phyloP scores from a whole-genome alignment of 2,113 vertebrate species.

The Tupaia tana region DNA sequence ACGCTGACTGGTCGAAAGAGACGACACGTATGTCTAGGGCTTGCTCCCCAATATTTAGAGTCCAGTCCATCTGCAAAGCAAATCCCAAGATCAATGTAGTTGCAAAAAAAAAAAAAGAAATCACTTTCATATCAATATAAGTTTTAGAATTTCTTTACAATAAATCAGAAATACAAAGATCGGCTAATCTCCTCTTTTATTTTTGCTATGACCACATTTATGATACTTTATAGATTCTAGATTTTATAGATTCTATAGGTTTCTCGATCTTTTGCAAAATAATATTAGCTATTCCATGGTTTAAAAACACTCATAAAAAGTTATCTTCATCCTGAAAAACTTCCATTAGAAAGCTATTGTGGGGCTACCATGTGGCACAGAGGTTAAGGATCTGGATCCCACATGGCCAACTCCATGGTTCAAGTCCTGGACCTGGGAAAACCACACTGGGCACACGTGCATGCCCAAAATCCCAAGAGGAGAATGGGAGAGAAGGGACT shows the following conservation, averaged over 20 bases:
- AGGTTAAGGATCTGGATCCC: no score
- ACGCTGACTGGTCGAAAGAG: constrained; percentile 89
- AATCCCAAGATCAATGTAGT: constrained; percentile 38
- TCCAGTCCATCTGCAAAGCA: constrained; percentile 94
- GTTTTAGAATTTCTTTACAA: neutral
- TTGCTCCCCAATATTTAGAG: constrained; percentile 95
- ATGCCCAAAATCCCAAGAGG: no score
- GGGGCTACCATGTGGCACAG: neutral
- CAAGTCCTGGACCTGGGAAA: no score
- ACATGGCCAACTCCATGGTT: no score
- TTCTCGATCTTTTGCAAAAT: neutral
- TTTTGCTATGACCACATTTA: neutral
- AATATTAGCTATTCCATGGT: neutral
- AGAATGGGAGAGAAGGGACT: no score
- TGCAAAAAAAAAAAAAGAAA: neutral
- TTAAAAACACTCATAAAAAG: constrained; percentile 11
- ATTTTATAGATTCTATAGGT: constrained; percentile 9
- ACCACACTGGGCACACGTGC: no score
- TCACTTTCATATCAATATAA: constrained; percentile 16
- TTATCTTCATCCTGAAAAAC: neutral
- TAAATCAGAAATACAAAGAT: neutral
- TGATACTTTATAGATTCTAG: constrained; percentile 11
- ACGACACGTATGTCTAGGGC: constrained; percentile 92
- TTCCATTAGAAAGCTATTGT: neutral
- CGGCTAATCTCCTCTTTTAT: neutral